These are phyloP conservation scores for Ennomos fuscantarius DNA, from an alignment of 2,888 invertebrate genomes.

Conservation along the genomic window DNA sequence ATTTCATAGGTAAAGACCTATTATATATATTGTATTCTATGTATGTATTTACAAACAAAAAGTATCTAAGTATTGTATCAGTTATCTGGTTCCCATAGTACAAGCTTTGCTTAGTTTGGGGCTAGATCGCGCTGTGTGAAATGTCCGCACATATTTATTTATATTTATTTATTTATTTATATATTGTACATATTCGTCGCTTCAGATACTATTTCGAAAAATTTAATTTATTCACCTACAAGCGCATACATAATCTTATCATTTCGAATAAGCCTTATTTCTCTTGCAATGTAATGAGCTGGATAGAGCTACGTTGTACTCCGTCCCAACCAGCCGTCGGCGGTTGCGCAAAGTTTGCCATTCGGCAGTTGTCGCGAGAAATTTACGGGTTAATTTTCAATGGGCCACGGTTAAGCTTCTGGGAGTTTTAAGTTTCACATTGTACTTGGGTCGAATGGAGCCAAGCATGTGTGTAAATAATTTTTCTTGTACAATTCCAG, in stretches of 20 bases:
- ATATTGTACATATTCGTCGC: no score
- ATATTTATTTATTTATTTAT: no score
- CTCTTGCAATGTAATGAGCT: slow-evolving; percentile 66
- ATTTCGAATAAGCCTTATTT: slow-evolving; percentile 35
- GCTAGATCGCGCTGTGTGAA: no score
- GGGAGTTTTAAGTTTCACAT: slow-evolving; percentile 72
- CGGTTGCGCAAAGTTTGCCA: slow-evolving; percentile 78
- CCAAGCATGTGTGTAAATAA: slow-evolving; percentile 36
- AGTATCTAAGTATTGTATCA: no score
- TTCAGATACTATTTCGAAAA: no score
- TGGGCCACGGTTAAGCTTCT: slow-evolving; percentile 70
- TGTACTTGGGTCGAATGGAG: slow-evolving; percentile 58
- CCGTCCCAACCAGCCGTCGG: slow-evolving; percentile 68
- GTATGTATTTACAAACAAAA: no score
- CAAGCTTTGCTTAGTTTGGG: no score
- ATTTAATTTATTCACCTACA: not conserved
- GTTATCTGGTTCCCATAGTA: no score
- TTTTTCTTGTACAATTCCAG: slow-evolving; percentile 10
- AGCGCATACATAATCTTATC: slow-evolving; percentile 2
- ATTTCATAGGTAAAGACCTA: no score
- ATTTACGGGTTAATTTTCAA: slow-evolving; percentile 85
- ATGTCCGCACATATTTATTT: no score
- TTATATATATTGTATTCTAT: no score
- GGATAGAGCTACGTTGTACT: slow-evolving; percentile 60
- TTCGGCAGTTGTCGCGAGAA: slow-evolving; percentile 81